Conservation (phyloP, 2,888 invertebrate genomes). For the Epinotia demarniana region DNA sequence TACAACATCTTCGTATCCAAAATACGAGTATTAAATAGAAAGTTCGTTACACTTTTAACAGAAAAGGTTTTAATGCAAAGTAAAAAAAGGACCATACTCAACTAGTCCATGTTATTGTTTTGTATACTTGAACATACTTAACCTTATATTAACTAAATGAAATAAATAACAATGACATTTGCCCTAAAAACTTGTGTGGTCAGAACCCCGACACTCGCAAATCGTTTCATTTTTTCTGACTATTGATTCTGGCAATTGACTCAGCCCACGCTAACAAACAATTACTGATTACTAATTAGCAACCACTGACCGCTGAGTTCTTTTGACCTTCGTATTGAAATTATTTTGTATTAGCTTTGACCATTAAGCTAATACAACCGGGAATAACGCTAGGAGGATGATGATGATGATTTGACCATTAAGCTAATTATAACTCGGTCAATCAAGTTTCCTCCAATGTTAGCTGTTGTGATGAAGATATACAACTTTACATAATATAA, state of each 20-base stretch:
- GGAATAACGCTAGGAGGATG: no score
- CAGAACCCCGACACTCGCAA: background rate
- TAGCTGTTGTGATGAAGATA: background rate
- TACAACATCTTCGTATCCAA: no score
- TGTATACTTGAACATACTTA: no score
- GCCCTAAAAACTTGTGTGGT: background rate
- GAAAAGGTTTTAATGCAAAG: no score
- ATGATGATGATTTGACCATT: slow-evolving; percentile 35
- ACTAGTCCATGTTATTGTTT: no score
- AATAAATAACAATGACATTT: background rate
- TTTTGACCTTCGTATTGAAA: slow-evolving; percentile 50
- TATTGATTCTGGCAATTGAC: slow-evolving; percentile 35
- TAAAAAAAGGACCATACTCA: no score
- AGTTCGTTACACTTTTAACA: no score
- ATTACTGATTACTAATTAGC: slow-evolving; percentile 53
- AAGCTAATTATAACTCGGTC: slow-evolving; percentile 24
- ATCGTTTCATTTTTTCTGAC: slow-evolving; percentile 15
- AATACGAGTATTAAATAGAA: no score
- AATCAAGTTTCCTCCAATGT: slow-evolving; percentile 13
- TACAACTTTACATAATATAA: background rate
- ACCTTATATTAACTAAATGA: background rate
- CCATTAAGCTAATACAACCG: slow-evolving; percentile 30
- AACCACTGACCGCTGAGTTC: slow-evolving; percentile 50
- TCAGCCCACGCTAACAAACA: slow-evolving; percentile 56
- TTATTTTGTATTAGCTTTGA: slow-evolving; percentile 25